Conservation (phyloP, 2,113 vertebrate species). For the Dunckerocampus dactyliophorus region DNA sequence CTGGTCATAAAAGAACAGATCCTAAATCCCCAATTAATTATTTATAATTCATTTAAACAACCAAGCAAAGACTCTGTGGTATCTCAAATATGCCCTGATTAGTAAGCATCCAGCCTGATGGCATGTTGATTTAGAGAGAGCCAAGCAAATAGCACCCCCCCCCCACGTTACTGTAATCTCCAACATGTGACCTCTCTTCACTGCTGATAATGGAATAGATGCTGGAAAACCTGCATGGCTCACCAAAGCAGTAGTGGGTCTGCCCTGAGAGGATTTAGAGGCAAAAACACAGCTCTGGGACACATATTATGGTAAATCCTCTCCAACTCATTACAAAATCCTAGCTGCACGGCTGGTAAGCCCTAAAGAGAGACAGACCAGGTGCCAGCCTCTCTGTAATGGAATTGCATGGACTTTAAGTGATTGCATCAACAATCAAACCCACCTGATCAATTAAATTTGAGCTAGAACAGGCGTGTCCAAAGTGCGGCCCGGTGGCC, state of each 20-base stretch:
- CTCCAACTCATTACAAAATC: slow-evolving; percentile 62
- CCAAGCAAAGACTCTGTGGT: neutral
- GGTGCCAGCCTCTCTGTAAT: slow-evolving; percentile 56
- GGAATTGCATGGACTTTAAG: slow-evolving; percentile 53
- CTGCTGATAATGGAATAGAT: slow-evolving; percentile 30
- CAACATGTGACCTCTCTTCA: slow-evolving; percentile 56
- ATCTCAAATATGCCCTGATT: slow-evolving; percentile 40
- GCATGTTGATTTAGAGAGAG: slow-evolving; percentile 41
- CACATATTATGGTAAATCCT: slow-evolving; percentile 62
- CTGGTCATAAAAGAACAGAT: neutral
- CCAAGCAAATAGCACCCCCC: slow-evolving; percentile 52
- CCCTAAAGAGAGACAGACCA: slow-evolving; percentile 48
- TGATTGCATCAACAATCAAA: slow-evolving; percentile 51
- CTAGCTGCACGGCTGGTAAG: slow-evolving; percentile 52
- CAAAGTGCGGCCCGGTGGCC: neutral
- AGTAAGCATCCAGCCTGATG: slow-evolving; percentile 34
- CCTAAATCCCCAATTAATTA: neutral
- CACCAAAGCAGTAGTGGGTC: slow-evolving; percentile 40
- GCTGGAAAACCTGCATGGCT: slow-evolving; percentile 47
- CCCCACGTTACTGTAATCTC: slow-evolving; percentile 65
- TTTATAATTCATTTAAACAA: neutral
- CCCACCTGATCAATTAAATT: slow-evolving; percentile 42
- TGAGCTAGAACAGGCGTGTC: slow-evolving; percentile 22
- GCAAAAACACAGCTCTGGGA: slow-evolving; percentile 51
- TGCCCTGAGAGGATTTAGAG: slow-evolving; percentile 59